Evolutionary conservation across 1,140 invertebrate genomes (phyloP).

Genomic region (Euschistus heros): DNA sequence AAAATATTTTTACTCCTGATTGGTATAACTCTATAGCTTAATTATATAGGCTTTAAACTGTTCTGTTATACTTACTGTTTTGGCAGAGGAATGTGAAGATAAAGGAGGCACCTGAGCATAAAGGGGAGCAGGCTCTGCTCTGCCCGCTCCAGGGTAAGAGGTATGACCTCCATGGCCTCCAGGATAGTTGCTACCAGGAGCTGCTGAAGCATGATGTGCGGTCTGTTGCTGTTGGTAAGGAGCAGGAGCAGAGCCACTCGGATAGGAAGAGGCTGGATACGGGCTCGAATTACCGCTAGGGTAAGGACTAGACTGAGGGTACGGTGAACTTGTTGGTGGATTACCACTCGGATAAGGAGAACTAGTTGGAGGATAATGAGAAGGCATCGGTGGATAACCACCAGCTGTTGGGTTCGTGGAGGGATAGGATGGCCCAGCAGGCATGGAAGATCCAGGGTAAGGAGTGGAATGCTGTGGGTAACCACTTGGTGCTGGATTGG

Average conservation of each 20-base stretch:
- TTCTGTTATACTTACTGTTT: neutral
- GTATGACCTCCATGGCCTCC: neutral
- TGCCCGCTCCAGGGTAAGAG: neutral
- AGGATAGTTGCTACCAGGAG: neutral
- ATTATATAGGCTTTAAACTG: too few species aligned
- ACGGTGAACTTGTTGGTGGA: conserved; percentile 12
- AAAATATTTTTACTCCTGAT: too few species aligned
- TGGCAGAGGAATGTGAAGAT: neutral
- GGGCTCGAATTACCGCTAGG: conserved; percentile 19
- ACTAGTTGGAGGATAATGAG: neutral
- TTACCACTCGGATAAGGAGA: neutral
- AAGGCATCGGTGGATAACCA: neutral
- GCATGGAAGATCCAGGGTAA: conserved; percentile 18
- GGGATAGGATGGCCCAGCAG: conserved; percentile 19
- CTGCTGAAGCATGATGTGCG: neutral
- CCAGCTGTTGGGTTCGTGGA: conserved; percentile 16
- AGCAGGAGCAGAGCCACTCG: neutral
- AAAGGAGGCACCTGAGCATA: neutral
- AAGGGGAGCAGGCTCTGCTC: neutral
- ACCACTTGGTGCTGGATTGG: neutral
- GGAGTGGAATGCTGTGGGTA: conserved; percentile 25
- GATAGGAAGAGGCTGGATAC: conserved; percentile 15
- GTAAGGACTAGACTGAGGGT: conserved; percentile 23
- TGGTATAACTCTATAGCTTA: too few species aligned
- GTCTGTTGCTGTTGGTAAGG: neutral